Conservation (phyloP, 2,888 invertebrate genomes). For the Biston stratarius region DNA sequence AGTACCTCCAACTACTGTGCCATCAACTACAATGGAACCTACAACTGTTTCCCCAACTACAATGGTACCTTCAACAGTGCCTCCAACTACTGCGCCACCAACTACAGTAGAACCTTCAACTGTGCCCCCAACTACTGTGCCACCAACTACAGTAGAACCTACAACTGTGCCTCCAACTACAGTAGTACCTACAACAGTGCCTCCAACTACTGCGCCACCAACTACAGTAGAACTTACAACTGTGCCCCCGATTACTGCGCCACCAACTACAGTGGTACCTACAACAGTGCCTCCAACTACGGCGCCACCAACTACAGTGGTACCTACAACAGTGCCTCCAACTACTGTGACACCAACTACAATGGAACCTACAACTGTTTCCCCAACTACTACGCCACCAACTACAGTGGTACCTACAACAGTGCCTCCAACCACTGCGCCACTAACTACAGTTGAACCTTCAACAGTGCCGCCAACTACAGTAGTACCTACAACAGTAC, state of each 20-base stretch:
- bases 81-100: not conserved
- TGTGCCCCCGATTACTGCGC: too few species aligned
- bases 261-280: not conserved
- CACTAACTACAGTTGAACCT: not conserved
- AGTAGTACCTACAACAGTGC: not conserved
- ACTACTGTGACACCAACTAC: not conserved
- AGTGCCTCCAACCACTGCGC: not conserved
- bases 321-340: slow-evolving; percentile 4
- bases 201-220: not conserved
- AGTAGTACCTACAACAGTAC: not conserved
- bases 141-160: not conserved
- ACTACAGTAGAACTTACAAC: not conserved
- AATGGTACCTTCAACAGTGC: not conserved
- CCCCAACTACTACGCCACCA: not conserved
- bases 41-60: not conserved
- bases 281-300: not conserved
- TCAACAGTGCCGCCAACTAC: not conserved
- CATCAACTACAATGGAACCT: not conserved
- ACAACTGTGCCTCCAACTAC: not conserved
- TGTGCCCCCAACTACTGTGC: not conserved
- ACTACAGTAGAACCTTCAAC: not conserved
- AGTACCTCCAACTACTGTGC: slow-evolving; percentile 5
- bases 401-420: not conserved
- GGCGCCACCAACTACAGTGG: slow-evolving; percentile 9
- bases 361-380: not conserved